phyloP scores from a whole-genome alignment of 1,140 invertebrate species.

The Zaprionus nigranus region DNA sequence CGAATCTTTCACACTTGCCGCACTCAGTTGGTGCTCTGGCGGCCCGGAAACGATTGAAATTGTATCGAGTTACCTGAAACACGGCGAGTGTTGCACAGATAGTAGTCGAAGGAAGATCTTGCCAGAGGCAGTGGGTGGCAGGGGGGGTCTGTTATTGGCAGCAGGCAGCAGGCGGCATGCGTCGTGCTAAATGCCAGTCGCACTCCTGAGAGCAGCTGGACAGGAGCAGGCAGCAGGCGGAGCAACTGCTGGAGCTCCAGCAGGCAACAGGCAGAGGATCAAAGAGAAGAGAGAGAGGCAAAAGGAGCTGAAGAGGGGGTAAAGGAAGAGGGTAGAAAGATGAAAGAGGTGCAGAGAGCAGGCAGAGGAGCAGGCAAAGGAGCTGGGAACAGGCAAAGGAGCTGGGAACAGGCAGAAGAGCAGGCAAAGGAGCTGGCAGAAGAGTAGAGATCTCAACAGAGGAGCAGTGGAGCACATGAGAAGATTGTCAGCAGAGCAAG shows the following conservation, averaged over 20 bases:
- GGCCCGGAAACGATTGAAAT: constrained; percentile 64
- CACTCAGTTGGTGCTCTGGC: constrained; percentile 58
- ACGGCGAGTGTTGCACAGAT: constrained; percentile 59
- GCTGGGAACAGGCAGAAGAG: not conserved
- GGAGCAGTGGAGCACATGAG: too few relatives aligned
- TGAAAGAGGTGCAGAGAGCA: not conserved
- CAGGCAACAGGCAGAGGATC: not conserved
- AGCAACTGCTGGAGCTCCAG: not conserved
- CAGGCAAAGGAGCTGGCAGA: too few relatives aligned
- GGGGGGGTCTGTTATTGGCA: not conserved
- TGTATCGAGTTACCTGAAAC: constrained; percentile 66
- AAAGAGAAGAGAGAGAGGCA: not conserved
- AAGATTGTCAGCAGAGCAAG: not conserved
- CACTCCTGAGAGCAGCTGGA: constrained; percentile 42
- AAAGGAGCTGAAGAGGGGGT: not conserved
- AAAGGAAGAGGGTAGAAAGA: not conserved
- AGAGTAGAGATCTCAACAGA: not conserved
- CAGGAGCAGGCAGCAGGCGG: not conserved
- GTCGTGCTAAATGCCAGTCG: constrained; percentile 60
- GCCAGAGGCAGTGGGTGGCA: constrained; percentile 20
- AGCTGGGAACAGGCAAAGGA: not conserved
- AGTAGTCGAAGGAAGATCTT: constrained; percentile 22
- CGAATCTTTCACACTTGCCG: constrained; percentile 81
- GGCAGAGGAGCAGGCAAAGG: not conserved
- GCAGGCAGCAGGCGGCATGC: constrained; percentile 49